Evolutionary conservation across 2,113 vertebrate species (phyloP).

Genomic region (Daubentonia madagascariensis): DNA sequence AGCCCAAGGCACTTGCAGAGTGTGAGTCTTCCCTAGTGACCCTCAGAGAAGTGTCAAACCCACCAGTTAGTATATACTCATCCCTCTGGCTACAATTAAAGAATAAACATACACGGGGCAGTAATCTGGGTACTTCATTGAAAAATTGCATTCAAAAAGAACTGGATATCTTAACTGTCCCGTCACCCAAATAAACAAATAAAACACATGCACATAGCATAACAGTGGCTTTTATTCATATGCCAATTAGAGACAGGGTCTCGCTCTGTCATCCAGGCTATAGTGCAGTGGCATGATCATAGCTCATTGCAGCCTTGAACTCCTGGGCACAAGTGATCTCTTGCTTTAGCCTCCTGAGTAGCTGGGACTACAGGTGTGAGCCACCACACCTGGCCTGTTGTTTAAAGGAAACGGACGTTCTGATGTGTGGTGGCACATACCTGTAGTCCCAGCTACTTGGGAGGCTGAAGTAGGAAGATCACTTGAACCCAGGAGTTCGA

Average conservation of each 20-base stretch:
- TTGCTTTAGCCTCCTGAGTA: no score
- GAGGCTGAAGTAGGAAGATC: no score
- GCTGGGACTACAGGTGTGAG: no score
- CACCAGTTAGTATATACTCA: neutral
- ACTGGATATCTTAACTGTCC: neutral
- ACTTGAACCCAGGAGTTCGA: no score
- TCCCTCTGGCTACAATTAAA: neutral
- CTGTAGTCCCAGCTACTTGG: no score
- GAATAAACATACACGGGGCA: conserved; percentile 1
- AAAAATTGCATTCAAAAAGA: neutral
- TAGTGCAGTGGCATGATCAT: no score
- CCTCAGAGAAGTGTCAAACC: conserved; percentile 2
- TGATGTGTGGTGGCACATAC: no score
- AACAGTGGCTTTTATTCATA: neutral
- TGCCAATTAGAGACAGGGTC: neutral
- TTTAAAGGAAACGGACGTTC: conserved; percentile 10
- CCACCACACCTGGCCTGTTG: neutral
- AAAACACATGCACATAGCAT: neutral
- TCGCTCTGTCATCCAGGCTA: no score
- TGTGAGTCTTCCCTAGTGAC: neutral
- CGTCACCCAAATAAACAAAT: neutral
- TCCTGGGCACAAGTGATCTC: no score
- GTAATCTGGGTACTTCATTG: neutral
- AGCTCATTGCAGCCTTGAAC: no score
- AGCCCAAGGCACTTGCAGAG: neutral